Conservation (phyloP, 2,888 invertebrate species). For the Cinara cedri region DNA sequence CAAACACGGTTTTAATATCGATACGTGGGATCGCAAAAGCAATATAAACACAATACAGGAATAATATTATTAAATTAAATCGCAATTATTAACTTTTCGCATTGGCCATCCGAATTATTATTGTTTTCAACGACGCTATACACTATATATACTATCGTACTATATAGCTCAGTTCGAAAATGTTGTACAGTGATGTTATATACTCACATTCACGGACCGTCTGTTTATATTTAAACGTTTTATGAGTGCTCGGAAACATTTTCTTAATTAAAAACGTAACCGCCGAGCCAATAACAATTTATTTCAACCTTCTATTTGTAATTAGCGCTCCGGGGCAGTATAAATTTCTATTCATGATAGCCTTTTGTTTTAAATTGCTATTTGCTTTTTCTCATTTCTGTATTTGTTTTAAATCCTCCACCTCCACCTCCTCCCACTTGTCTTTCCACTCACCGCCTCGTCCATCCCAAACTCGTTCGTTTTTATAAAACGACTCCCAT, state of each 20-base stretch:
- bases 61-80: too few relatives aligned
- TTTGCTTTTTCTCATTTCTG: constrained; percentile 48
- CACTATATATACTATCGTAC: too few relatives aligned
- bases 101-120: too few relatives aligned
- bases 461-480: not conserved
- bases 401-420: constrained; percentile 42
- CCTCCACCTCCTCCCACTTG: not conserved
- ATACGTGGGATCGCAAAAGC: too few relatives aligned
- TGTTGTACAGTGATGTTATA: too few relatives aligned
- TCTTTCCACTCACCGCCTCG: not conserved
- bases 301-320: constrained; percentile 51
- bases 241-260: constrained; percentile 35
- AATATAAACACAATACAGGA: too few relatives aligned
- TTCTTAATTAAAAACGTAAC: constrained; percentile 56
- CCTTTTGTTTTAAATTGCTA: constrained; percentile 50
- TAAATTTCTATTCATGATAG: constrained; percentile 49
- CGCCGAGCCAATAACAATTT: constrained; percentile 54
- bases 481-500: constrained; percentile 23
- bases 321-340: constrained; percentile 46
- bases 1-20: too few relatives aligned
- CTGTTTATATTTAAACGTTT: constrained; percentile 44
- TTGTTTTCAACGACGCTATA: too few relatives aligned
- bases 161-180: too few relatives aligned
- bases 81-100: too few relatives aligned
- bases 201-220: not conserved